Conservation (phyloP, 2,797 vertebrate species). For the Meda fulgida region DNA sequence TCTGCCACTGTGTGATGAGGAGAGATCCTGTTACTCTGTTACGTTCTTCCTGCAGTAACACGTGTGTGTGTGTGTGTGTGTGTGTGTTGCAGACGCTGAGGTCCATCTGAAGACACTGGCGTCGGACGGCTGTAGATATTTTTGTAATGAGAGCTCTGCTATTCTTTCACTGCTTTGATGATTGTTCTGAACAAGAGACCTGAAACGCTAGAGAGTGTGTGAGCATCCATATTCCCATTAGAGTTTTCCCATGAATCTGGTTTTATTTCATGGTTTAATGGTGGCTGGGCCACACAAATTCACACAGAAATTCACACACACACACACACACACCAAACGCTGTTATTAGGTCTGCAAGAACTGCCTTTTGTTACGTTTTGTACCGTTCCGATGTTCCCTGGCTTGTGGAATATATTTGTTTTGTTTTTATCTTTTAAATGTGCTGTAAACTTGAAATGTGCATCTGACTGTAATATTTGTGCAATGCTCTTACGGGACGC, state of each 20-base stretch:
- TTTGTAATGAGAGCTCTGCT: constrained; percentile 79
- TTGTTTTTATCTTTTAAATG: constrained; percentile 52
- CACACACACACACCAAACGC: background rate
- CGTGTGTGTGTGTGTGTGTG: too few relatives aligned
- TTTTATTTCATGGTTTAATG: constrained; percentile 73
- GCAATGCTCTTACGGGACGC: constrained; percentile 67
- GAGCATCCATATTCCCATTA: constrained; percentile 9
- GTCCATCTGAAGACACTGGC: constrained; percentile 35
- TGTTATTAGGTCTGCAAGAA: constrained; percentile 31
- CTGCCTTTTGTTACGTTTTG: constrained; percentile 33
- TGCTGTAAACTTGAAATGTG: constrained; percentile 80
- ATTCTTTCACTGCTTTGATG: constrained; percentile 77
- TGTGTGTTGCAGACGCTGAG: background rate
- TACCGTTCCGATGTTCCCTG: constrained; percentile 26
- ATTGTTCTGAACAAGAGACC: constrained; percentile 72
- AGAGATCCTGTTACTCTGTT: too few relatives aligned
- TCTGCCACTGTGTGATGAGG: too few relatives aligned
- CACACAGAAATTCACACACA: background rate
- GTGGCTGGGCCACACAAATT: constrained; percentile 37
- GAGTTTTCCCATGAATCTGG: constrained; percentile 65
- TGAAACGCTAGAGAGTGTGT: constrained; percentile 30
- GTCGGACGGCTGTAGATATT: constrained; percentile 57
- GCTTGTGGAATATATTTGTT: constrained; percentile 31
- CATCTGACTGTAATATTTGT: constrained; percentile 78
- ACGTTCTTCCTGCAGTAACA: too few relatives aligned